Percentiles rank a stretch among this genome's conserved stretches.
Evolutionary conservation across 2,113 vertebrate species (phyloP).

Genomic region (Coregonus clupeaformis): DNA sequence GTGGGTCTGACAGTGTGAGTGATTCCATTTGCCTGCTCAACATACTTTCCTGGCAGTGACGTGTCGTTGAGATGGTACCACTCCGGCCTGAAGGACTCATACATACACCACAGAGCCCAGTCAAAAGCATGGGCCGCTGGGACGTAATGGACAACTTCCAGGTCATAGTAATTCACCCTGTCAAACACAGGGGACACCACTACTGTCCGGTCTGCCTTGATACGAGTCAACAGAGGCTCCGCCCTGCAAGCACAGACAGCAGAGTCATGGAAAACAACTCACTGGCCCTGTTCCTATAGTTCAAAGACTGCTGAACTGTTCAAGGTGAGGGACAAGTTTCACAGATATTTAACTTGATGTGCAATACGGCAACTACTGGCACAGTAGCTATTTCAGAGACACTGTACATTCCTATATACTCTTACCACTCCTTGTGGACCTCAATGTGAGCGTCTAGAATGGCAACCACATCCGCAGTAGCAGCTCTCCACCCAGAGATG

Average conservation of each 20-base stretch:
- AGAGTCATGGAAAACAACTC: too few species aligned
- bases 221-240: constrained; percentile 65
- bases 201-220: constrained; percentile 63
- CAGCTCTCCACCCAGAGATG: constrained; percentile 67
- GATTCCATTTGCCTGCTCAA: constrained; percentile 2
- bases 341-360: background rate
- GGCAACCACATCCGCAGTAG: constrained; percentile 74
- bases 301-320: too few species aligned
- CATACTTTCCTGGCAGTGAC: constrained; percentile 69
- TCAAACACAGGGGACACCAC: constrained; percentile 71
- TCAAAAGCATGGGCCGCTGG: constrained; percentile 60
- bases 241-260: constrained; percentile 46
- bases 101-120: constrained; percentile 74
- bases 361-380: too few species aligned
- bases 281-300: too few species aligned
- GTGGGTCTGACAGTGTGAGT: background rate
- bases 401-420: background rate
- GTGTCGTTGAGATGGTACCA: constrained; percentile 65
- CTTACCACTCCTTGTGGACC: constrained; percentile 71
- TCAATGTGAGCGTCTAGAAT: constrained; percentile 80
- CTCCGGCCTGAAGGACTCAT: constrained; percentile 67
- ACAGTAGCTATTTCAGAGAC: background rate
- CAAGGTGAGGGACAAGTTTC: background rate
- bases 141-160: constrained; percentile 28
- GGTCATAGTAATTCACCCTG: constrained; percentile 59